Conservation (phyloP, 2,888 invertebrate species). For the Nemurella pictetii region DNA sequence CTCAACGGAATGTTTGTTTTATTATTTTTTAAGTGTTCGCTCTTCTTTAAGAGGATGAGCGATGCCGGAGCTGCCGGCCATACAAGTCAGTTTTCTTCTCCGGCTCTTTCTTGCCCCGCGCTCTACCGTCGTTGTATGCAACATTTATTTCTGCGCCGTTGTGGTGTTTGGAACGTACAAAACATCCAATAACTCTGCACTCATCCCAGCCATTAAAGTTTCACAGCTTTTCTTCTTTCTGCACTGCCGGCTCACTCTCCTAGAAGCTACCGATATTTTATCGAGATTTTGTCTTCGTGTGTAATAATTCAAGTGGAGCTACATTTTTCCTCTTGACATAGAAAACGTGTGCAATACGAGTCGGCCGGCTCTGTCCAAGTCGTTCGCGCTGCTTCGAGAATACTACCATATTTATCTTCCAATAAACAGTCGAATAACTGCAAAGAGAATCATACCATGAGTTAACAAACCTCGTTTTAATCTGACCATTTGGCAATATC, state of each 20-base stretch:
- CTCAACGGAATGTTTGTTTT: constrained; percentile 4
- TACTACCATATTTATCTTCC: neutral
- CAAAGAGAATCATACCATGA: neutral
- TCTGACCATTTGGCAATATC: neutral
- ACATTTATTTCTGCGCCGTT: constrained; percentile 25
- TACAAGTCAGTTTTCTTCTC: neutral
- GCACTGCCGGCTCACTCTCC: neutral
- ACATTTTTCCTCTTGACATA: constrained; percentile 3
- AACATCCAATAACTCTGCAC: constrained; percentile 38
- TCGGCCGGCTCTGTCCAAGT: neutral
- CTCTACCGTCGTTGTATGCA: constrained; percentile 1
- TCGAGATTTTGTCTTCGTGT: constrained; percentile 30
- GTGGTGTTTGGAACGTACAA: constrained; percentile 32
- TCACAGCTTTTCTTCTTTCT: constrained; percentile 29
- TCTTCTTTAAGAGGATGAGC: constrained; percentile 20
- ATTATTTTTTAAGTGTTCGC: constrained; percentile 20
- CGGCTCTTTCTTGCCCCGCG: neutral
- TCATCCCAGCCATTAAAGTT: constrained; percentile 36
- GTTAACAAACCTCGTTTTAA: neutral
- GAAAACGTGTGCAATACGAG: neutral
- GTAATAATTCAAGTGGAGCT: constrained; percentile 19
- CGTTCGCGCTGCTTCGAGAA: neutral
- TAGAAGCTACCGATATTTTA: constrained; percentile 24
- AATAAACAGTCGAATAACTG: neutral
- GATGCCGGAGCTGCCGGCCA: neutral